Conservation (phyloP, 2,888 invertebrate genomes). For the Drosophila picticornis region DNA sequence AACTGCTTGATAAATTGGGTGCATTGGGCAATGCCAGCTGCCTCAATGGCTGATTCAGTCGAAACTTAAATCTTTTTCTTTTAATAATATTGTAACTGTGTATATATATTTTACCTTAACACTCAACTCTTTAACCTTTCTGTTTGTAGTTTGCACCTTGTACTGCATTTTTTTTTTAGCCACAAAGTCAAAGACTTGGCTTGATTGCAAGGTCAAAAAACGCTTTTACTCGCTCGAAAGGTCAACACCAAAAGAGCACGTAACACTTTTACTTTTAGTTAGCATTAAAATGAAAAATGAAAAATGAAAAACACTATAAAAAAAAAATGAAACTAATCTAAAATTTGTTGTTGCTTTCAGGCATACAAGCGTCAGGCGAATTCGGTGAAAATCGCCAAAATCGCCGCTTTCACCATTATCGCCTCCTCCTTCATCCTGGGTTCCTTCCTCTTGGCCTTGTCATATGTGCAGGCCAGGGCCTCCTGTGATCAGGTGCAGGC, state of each 20-base stretch:
- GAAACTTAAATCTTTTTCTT: constrained; percentile 16
- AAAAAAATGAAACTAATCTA: constrained; percentile 9
- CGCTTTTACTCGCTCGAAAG: constrained; percentile 56
- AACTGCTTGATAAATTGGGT: background rate
- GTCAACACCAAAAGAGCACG: constrained; percentile 51
- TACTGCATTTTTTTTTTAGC: constrained; percentile 31
- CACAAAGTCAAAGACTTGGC: constrained; percentile 35
- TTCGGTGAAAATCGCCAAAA: constrained; percentile 94
- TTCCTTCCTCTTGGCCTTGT: constrained; percentile 92
- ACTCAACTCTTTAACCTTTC: constrained; percentile 16
- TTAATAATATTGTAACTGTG: constrained; percentile 9
- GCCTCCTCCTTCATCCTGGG: constrained; percentile 93
- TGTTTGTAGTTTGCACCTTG: constrained; percentile 44
- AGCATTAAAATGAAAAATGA: background rate
- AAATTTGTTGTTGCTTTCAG: constrained; percentile 85
- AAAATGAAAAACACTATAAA: background rate
- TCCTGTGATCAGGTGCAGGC: constrained; percentile 92
- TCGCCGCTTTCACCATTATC: constrained; percentile 93
- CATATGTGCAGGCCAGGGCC: constrained; percentile 93
- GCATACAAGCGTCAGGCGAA: constrained; percentile 92
- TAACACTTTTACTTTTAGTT: constrained; percentile 36
- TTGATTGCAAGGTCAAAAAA: constrained; percentile 44
- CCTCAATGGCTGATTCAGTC: constrained; percentile 15
- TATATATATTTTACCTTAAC: constrained; percentile 18
- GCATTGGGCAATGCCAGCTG: constrained; percentile 29